Evolutionary conservation across 2,113 vertebrate genomes (phyloP).

Genomic region (Tapirus terrestris): DNA sequence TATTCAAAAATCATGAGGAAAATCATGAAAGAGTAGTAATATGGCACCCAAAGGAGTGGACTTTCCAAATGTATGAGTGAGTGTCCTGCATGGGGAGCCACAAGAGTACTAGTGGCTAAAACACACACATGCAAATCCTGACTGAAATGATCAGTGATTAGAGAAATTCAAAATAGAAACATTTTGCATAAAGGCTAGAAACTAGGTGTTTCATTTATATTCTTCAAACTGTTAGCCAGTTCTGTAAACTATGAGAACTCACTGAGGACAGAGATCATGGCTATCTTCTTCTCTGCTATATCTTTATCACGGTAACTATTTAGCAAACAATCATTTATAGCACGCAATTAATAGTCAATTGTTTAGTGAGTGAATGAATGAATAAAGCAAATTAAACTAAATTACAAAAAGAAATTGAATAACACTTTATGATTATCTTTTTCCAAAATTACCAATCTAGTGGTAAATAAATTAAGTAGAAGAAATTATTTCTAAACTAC

Average conservation of each 20-base stretch:
- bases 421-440: background rate
- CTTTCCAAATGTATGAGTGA: too few relatives aligned
- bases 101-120: background rate
- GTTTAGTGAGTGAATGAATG: background rate
- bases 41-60: background rate
- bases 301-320: background rate
- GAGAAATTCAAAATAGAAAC: background rate
- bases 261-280: background rate
- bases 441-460: background rate
- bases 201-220: background rate
- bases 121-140: background rate
- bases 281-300: background rate
- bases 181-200: background rate
- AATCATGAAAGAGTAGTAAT: background rate
- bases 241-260: background rate
- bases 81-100: background rate
- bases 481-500: background rate
- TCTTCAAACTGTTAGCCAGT: background rate
- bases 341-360: too few relatives aligned
- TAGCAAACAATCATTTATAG: background rate
- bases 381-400: background rate
- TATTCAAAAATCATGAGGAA: background rate
- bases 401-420: background rate
- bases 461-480: background rate
- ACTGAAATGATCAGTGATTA: background rate